Percentiles rank a stretch among this genome's conserved stretches.
phyloP scores from a whole-genome alignment of 2,113 vertebrate genomes.

The Entomyzon cyanotis region DNA sequence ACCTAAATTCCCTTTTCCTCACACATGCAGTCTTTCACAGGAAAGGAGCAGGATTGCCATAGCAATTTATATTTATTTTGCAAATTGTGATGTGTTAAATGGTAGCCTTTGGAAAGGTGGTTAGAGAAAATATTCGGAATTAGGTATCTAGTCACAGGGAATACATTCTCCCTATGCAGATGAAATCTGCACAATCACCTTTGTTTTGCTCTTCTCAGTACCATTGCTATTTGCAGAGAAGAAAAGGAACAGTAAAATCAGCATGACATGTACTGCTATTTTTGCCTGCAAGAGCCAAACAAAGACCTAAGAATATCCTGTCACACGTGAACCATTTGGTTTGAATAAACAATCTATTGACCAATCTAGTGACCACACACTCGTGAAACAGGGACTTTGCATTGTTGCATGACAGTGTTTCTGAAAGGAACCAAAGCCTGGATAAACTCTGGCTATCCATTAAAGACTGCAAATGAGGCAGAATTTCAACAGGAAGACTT shows the following conservation, averaged over 20 bases:
- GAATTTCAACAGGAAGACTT: background rate
- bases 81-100: background rate
- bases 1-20: background rate
- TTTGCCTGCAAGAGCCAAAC: background rate
- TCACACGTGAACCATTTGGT: background rate
- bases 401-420: background rate
- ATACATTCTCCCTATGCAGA: background rate
- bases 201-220: background rate
- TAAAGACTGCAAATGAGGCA: background rate
- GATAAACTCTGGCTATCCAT: background rate
- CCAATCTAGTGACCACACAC: background rate
- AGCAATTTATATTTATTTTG: background rate
- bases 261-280: fast-evolving
- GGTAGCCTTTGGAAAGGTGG: background rate
- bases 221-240: background rate
- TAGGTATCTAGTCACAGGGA: background rate
- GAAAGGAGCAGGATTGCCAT: background rate
- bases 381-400: background rate
- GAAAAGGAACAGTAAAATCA: background rate
- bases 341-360: background rate
- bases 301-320: background rate
- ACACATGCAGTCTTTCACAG: background rate
- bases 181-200: background rate
- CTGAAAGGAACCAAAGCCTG: background rate
- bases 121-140: background rate